phyloP scores from a whole-genome alignment of 2,113 vertebrate genomes.

The Osmerus eperlanus region DNA sequence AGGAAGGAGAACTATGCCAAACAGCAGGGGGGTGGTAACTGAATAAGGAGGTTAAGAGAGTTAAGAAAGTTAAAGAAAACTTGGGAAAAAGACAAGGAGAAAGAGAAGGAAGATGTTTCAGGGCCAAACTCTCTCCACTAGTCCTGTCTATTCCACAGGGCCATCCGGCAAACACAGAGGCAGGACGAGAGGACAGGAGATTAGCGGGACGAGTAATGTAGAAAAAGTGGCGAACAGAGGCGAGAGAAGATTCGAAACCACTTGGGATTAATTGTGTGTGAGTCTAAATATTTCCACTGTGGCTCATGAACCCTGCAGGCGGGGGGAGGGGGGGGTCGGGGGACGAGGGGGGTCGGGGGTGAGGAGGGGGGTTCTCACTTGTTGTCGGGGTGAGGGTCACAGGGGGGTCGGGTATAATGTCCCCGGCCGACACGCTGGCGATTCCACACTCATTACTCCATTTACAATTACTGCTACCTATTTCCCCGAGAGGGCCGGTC shows the following conservation, averaged over 20 bases:
- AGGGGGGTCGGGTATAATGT: slow-evolving; percentile 71
- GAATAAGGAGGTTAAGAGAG: neutral
- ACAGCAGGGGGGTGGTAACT: too few relatives aligned
- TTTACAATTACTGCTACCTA: slow-evolving; percentile 77
- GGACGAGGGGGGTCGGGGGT: neutral
- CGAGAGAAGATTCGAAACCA: slow-evolving; percentile 43
- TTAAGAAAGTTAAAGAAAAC: slow-evolving; percentile 12
- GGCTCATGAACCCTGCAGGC: slow-evolving; percentile 60
- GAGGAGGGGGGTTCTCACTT: slow-evolving; percentile 46
- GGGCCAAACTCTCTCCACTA: too few relatives aligned
- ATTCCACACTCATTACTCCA: slow-evolving; percentile 74
- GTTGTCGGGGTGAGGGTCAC: slow-evolving; percentile 55
- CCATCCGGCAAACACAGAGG: slow-evolving; percentile 5
- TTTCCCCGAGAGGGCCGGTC: slow-evolving; percentile 66
- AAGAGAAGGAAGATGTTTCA: neutral
- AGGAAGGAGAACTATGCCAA: too few relatives aligned
- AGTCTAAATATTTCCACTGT: slow-evolving; percentile 63
- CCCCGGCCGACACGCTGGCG: slow-evolving; percentile 60
- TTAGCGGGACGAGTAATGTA: slow-evolving; percentile 26
- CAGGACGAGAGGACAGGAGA: neutral
- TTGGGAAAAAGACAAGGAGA: neutral
- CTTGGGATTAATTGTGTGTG: slow-evolving; percentile 66
- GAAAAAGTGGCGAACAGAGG: neutral
- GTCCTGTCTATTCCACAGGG: neutral
- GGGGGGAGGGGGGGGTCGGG: slow-evolving; percentile 1